phyloP scores from a whole-genome alignment of 23 tunicate species.

The Diplosoma virens region DNA sequence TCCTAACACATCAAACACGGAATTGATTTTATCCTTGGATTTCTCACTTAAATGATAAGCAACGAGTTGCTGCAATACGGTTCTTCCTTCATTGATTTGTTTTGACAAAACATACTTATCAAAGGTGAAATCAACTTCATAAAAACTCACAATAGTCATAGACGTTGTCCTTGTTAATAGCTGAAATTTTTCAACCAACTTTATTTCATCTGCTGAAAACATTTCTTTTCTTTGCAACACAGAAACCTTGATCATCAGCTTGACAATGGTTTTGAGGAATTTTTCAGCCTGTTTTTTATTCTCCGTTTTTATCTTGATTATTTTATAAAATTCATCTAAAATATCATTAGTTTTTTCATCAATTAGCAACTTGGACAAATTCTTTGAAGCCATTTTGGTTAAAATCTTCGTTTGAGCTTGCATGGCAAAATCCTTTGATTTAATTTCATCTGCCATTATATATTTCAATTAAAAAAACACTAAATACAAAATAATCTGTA shows the following conservation, averaged over 20 bases:
- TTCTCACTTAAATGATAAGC: constrained; percentile 66
- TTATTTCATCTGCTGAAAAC: constrained; percentile 48
- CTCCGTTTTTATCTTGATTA: constrained; percentile 20
- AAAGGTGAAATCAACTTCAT: constrained; percentile 83
- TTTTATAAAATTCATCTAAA: constrained; percentile 84
- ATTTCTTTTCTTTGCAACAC: constrained; percentile 65
- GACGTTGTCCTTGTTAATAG: constrained; percentile 58
- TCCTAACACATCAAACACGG: constrained; percentile 70
- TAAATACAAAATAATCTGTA: no score
- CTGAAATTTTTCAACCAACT: constrained; percentile 57
- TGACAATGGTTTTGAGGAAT: constrained; percentile 57
- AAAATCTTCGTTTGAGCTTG: constrained; percentile 91
- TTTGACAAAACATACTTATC: constrained; percentile 76
- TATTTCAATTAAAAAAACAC: no score
- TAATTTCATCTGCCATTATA: constrained; percentile 74
- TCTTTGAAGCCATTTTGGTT: constrained; percentile 93
- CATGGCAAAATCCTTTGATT: constrained; percentile 77
- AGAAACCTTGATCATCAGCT: constrained; percentile 76
- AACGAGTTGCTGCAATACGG: constrained; percentile 63
- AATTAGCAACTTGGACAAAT: constrained; percentile 65
- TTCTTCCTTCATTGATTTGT: constrained; percentile 75
- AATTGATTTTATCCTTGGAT: constrained; percentile 62
- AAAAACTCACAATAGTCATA: constrained; percentile 85
- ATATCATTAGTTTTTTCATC: constrained; percentile 87
- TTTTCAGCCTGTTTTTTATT: constrained; percentile 80